Evolutionary conservation across 2,797 vertebrate genomes (phyloP), one percentile per base, ranked within the genome.

Genomic region (Remorina albescens): DNA sequence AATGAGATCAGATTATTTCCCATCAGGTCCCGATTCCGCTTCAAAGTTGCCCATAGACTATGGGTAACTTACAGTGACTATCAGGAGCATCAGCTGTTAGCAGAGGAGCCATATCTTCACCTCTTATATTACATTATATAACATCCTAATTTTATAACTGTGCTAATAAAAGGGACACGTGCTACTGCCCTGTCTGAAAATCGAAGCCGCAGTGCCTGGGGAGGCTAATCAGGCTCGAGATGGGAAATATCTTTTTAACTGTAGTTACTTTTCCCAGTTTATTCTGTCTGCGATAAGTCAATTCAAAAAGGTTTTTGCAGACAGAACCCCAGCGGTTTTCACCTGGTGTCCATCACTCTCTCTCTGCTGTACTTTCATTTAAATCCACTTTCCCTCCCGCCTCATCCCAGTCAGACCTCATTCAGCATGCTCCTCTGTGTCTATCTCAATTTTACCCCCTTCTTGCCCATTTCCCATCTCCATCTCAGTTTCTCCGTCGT

Each of bases 251-350:
- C 65, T 83, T 83, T 87, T 80, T 84, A 84, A 81, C 77, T 70
- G 55, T 74, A 62, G 71, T 81, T 75, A 77, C 76, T 71, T 79
- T 67, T 70, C 71, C 28, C 51, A 49, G 63, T 82, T 85, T 74
- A 63, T 75, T 83, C 82, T 71, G 59, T 86, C 73, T 81, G 80
- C 78, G 54, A 67, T 49, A 64, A 83, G 83, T 83, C 88, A 83
- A 91, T 90, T 87, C 86, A 88, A 87, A 84, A 80, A 61, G 58
- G 46, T 71, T 79, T 80, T 64, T 72, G 80, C 84, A 66, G 68
- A 82, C 68, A 71, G 80, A 83, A 41, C 80, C 81, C 80, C 69
- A 25, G 81, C 62, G 83, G 81, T 80, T 80, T 74, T 71, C 81
- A 78, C 76, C 82, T 80, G 70, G 63, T 70, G 77, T 86, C 60